A percentile compares a stretch with the other conserved stretches of the same genome.
Evolutionary conservation across 2,113 vertebrate species (phyloP).

Genomic region (Leucoraja erinaceus): DNA sequence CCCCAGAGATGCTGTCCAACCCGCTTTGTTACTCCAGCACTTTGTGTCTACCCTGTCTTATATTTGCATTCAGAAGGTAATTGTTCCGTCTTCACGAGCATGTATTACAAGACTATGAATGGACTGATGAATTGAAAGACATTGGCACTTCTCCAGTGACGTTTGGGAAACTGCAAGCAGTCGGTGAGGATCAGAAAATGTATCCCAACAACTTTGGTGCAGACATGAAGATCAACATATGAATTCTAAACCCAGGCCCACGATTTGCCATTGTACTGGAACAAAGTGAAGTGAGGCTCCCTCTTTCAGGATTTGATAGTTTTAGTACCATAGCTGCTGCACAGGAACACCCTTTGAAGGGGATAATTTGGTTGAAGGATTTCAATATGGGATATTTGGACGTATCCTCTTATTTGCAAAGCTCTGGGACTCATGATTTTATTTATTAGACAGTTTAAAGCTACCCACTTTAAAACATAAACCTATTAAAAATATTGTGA

Average conservation of each 20-base stretch:
- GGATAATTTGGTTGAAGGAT: neutral
- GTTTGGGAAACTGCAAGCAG: neutral
- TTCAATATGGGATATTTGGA: neutral
- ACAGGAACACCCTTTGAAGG: neutral
- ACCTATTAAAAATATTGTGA: neutral
- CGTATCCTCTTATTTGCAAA: neutral
- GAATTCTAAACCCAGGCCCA: neutral
- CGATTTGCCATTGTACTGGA: neutral
- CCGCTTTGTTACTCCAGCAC: no score
- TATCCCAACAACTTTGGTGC: neutral
- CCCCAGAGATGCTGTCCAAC: no score
- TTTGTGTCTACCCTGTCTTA: neutral
- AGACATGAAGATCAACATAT: neutral
- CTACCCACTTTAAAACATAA: neutral
- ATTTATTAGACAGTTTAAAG: neutral
- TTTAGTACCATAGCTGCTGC: neutral
- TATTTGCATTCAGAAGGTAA: neutral
- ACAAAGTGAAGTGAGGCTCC: neutral
- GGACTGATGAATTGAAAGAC: neutral
- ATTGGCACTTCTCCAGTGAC: neutral
- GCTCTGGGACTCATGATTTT: neutral
- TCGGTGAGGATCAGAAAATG: neutral
- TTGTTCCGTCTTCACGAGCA: neutral
- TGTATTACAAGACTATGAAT: neutral
- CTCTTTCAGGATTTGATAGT: neutral